Base-by-base conservation (phyloP, 2,113 vertebrate species). In the Gopherus evgoodei region DNA sequence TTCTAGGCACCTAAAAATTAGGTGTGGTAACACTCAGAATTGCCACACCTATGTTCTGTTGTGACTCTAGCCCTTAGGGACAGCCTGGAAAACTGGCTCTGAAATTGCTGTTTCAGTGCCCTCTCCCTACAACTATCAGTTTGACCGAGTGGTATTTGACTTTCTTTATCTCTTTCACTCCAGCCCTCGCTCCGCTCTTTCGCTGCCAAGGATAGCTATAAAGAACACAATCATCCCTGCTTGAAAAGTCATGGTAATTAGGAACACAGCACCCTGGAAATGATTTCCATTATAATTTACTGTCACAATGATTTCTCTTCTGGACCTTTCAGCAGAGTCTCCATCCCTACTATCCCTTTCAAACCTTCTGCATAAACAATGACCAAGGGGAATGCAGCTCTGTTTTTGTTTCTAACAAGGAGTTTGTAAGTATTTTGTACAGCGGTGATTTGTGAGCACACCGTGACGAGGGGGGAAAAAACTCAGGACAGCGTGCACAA, bases 141-240 rank as follows among this genome's bases (percentile, higher is more conserved):
- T 65, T 24, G 21, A 75, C 35, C 11, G 17, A 72, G 27, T 75
- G 19, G 38, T 22, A 22, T 42, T 75, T 42, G 38, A 8, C 22
- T 75, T 42, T 38, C 11, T 19, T 42, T 42, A 38, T 42, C 11
- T 22, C 22, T 75, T 38, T 44, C n/a, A 11, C 9, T 8, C 65
- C 93, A 86, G 75, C 38, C 72, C 50, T 78, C 8, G 6, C 75
- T 31, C 27, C 72, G 84, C 52, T 82, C 80, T 93, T 69, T 85
- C 83, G 69, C 49, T 62, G 79, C 78, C 81, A 91, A 49, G 93
- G 14, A 1, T 0, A 49, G 95, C 72, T 95, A 93, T 92, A 94
- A 85, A 84, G 89, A 93, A 81, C 83, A 89, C 94, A 84, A 93
- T 94, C 94, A 84, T 95, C 93, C 97, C 95, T 96, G 96, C 93